A percentile compares a stretch with the other conserved stretches of the same genome.
Evolutionary conservation across 2,113 vertebrate species (phyloP).

Genomic region (Lamprotornis superbus): DNA sequence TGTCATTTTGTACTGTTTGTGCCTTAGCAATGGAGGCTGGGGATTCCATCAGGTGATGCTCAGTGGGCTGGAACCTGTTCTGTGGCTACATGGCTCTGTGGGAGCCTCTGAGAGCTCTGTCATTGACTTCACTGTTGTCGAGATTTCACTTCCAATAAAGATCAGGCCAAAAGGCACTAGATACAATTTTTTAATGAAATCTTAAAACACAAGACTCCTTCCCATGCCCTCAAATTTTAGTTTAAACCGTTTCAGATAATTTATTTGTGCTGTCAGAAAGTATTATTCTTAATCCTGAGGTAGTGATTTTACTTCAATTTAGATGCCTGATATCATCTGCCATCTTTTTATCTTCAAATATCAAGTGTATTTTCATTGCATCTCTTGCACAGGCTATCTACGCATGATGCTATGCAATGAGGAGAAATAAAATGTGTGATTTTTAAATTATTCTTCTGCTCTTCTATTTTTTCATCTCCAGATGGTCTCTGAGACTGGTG

Average conservation of each 20-base stretch:
- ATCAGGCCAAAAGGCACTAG: neutral
- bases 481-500: neutral
- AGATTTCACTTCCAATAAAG: neutral
- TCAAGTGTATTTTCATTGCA: neutral
- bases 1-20: neutral
- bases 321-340: neutral
- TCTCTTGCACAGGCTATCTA: neutral
- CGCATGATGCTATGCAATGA: neutral
- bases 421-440: neutral
- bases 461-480: slow-evolving; percentile 19
- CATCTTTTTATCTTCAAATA: slow-evolving; percentile 8
- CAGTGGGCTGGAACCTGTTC: neutral
- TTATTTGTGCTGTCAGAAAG: neutral
- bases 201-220: neutral
- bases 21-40: neutral
- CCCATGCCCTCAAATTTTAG: neutral
- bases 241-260: neutral
- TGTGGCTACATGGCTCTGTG: rapidly evolving
- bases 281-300: neutral
- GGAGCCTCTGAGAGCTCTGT: neutral
- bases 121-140: neutral
- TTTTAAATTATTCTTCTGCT: neutral
- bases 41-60: neutral
- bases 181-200: neutral
- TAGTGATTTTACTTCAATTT: neutral